Evolutionary conservation across 2,888 invertebrate species (phyloP).

Genomic region (Xanthorhoe designata): DNA sequence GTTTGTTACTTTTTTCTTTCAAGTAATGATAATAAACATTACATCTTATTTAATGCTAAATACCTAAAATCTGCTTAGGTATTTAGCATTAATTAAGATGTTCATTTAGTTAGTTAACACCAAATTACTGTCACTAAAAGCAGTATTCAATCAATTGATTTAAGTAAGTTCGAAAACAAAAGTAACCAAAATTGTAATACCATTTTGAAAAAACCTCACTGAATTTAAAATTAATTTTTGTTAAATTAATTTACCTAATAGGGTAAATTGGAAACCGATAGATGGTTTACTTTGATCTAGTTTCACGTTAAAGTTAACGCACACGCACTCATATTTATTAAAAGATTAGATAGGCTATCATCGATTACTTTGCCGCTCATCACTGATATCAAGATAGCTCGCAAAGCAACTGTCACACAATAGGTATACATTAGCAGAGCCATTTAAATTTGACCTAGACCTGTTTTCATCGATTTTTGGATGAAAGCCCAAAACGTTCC

Average conservation of each 20-base stretch:
- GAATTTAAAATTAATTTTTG: not conserved
- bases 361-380: constrained; percentile 43
- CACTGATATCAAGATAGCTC: constrained; percentile 37
- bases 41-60: too few relatives aligned
- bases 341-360: constrained; percentile 52
- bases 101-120: too few relatives aligned
- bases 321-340: constrained; percentile 40
- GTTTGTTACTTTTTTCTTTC: not conserved
- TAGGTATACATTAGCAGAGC: constrained; percentile 33
- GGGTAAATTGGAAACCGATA: not conserved
- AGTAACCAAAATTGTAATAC: too few relatives aligned
- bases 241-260: too few relatives aligned
- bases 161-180: too few relatives aligned
- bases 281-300: constrained; percentile 8
- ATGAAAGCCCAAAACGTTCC: constrained; percentile 68
- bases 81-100: too few relatives aligned
- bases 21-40: too few relatives aligned
- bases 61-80: too few relatives aligned
- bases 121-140: too few relatives aligned
- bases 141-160: too few relatives aligned
- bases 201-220: too few relatives aligned
- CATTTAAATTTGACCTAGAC: constrained; percentile 69
- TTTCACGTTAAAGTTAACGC: constrained; percentile 15
- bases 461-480: constrained; percentile 68
- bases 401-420: constrained; percentile 31